Evolutionary conservation across 2,888 invertebrate genomes (phyloP).

Genomic region (Oligia fasciuncula): DNA sequence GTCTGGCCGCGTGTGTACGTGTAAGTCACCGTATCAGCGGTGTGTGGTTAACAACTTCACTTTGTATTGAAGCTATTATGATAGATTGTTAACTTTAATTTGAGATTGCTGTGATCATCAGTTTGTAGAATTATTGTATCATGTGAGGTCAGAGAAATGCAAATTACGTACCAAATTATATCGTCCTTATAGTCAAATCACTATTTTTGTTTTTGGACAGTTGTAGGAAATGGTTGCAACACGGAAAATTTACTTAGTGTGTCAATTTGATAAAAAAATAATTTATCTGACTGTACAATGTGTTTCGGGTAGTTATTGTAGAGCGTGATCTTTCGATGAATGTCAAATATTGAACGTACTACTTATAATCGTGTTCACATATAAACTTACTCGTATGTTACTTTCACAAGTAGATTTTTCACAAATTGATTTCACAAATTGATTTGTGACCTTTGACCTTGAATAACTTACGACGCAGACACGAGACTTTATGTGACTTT

Average conservation of each 20-base stretch:
- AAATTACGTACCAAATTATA: background rate
- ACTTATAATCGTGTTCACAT: background rate
- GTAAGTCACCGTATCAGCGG: slow-evolving; percentile 38
- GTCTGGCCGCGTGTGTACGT: slow-evolving; percentile 15
- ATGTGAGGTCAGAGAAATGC: background rate
- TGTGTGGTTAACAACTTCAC: slow-evolving; percentile 30
- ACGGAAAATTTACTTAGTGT: background rate
- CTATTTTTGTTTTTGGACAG: background rate
- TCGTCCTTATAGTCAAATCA: background rate
- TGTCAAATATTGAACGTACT: background rate
- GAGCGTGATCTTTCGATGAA: background rate
- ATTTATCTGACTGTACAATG: background rate
- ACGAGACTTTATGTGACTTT: background rate
- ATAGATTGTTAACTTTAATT: slow-evolving; percentile 10
- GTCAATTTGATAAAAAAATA: background rate
- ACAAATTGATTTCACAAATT: no score
- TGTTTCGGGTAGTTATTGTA: background rate
- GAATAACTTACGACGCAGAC: background rate
- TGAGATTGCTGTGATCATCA: background rate
- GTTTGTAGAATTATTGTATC: background rate
- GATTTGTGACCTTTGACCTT: background rate
- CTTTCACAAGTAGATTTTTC: background rate
- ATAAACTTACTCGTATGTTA: background rate
- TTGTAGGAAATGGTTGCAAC: background rate
- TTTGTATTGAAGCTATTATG: slow-evolving; percentile 21